Evolutionary conservation across 2,797 vertebrate species (phyloP).

Genomic region (Sardinella longiceps): DNA sequence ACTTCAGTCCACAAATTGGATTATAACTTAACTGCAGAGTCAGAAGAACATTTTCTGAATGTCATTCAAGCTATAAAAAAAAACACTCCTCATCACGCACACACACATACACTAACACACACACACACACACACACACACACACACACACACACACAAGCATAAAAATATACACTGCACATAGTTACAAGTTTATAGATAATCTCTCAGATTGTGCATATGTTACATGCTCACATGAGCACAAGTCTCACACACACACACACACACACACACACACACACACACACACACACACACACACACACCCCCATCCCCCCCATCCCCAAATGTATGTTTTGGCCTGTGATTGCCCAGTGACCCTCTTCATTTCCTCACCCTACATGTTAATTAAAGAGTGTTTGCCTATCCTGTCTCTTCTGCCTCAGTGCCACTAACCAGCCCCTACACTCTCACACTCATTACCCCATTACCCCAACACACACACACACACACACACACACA

Average conservation of each 20-base stretch:
- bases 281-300: constrained; percentile 15
- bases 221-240: neutral
- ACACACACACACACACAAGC: neutral
- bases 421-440: constrained; percentile 32
- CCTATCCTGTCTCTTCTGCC: constrained; percentile 30
- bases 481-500: neutral
- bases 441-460: constrained; percentile 7
- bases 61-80: neutral
- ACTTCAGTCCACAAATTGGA: neutral
- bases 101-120: neutral
- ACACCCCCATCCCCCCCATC: constrained; percentile 47
- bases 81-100: neutral
- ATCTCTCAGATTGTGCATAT: neutral
- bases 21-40: neutral
- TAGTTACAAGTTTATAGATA: neutral
- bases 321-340: constrained; percentile 49
- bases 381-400: constrained; percentile 53
- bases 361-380: constrained; percentile 39
- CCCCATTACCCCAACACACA: constrained; percentile 14
- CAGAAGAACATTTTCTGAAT: neutral
- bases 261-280: constrained; percentile 26
- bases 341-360: constrained; percentile 56
- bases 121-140: neutral
- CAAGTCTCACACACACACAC: neutral
- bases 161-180: neutral